Evolutionary conservation across 2,888 invertebrate genomes (phyloP).

Genomic region (Watsonalla binaria): DNA sequence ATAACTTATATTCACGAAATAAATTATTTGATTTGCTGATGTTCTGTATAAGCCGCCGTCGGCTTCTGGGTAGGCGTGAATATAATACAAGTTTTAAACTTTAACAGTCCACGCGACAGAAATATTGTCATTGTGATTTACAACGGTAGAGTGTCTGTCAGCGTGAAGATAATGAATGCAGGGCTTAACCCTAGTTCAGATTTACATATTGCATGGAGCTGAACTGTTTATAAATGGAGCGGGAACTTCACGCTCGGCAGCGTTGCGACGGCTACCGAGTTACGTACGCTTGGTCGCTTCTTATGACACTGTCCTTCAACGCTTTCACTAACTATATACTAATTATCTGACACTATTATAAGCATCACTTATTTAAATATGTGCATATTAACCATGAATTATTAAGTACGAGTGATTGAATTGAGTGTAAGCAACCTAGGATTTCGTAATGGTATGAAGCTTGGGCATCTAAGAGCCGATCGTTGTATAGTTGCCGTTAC

Average conservation of each 20-base stretch:
- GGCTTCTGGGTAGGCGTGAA: too few relatives aligned
- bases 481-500: too few relatives aligned
- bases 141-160: background rate
- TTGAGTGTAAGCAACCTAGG: too few relatives aligned
- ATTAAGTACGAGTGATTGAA: too few relatives aligned
- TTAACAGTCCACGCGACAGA: background rate
- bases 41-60: too few relatives aligned
- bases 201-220: constrained; percentile 23
- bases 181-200: constrained; percentile 15
- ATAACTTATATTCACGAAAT: too few relatives aligned
- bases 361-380: too few relatives aligned
- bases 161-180: constrained; percentile 16
- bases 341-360: too few relatives aligned
- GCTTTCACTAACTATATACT: background rate
- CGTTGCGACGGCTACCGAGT: constrained; percentile 37
- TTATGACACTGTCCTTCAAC: background rate
- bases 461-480: too few relatives aligned
- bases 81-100: background rate
- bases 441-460: too few relatives aligned
- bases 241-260: constrained; percentile 49
- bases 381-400: too few relatives aligned
- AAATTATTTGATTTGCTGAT: too few relatives aligned
- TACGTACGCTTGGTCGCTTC: constrained; percentile 53
- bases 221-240: constrained; percentile 50
- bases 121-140: background rate